Base-by-base conservation (phyloP, 2,888 invertebrate species). In the Cyrtodaria siliqua region DNA sequence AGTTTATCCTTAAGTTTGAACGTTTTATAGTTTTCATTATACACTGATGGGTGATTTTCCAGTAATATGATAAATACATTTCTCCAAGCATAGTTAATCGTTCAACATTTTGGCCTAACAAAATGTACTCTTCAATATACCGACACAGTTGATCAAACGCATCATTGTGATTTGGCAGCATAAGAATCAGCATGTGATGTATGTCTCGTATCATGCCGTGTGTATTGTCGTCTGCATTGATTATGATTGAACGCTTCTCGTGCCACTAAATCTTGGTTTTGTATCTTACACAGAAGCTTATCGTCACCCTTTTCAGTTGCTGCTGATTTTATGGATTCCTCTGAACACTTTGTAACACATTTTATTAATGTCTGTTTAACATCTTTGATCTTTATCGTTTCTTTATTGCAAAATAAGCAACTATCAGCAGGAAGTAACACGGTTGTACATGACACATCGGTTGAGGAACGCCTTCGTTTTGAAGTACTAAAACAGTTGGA, bases 11-110 rank as follows among this genome's bases (percentile, higher is more conserved):
- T 67, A 4, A 82, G 47, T 63, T 76, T 72, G 8, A 59, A 52
- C n/a, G 79, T 76, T 70, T 74, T 82, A 57, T 79, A 73, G 16
- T 42, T 66, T 52, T 56, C 50, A 40, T 79, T 79, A 42, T 79
- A 76, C 12, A 33, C 27, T 4, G n/a, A 0, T 23, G 72, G 66
- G 49, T 33, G 40, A 14, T 75, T 53, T 38, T 71, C 53, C 23
- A 52, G n/a, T 18, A 69, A 23, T 49, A 62, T 14, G 0, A 4
- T 18, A 67, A 12, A 49, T 67, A 61, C 18, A 26, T 26, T 18
- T 73, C 66, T 16, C 42, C 12, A 18, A 77, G 47, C 72, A 77
- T 70, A 6, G 66, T 67, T 42, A 79, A 2, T 55, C 74, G 44
- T 62, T 70, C 74, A 24, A 67, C 61, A 33, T 60, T 72, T 23